phyloP scores from a whole-genome alignment of 2,797 vertebrate species.

The Malurus leucopterus region DNA sequence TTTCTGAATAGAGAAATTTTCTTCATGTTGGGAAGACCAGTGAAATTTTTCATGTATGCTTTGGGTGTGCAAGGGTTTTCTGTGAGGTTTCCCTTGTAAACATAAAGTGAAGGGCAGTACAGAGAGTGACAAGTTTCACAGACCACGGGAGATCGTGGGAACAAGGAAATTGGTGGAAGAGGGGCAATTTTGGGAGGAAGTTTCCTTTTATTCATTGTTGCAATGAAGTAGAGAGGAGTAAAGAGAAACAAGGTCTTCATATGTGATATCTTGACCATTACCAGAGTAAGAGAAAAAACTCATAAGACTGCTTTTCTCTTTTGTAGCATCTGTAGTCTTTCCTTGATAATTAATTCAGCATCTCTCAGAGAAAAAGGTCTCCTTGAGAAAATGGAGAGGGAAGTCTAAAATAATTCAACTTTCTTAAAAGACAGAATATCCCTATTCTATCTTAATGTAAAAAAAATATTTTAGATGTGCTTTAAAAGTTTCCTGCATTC shows the following conservation, averaged over 20 bases:
- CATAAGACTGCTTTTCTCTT: neutral
- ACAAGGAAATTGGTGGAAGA: neutral
- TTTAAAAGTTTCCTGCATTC: neutral
- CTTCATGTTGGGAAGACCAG: neutral
- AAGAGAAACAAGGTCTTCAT: neutral
- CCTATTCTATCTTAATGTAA: neutral
- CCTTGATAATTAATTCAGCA: neutral
- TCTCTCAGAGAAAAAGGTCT: neutral
- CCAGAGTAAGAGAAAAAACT: neutral
- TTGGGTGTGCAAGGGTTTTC: neutral
- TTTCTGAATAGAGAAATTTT: neutral
- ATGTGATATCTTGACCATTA: neutral
- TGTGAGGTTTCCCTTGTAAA: neutral
- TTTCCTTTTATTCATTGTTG: neutral
- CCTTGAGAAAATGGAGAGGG: neutral
- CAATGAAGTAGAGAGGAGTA: neutral
- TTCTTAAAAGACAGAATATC: neutral
- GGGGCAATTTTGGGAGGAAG: neutral
- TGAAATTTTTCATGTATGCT: neutral
- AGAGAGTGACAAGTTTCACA: neutral
- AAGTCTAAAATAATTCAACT: neutral
- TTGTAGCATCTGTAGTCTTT: neutral
- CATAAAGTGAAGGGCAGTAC: neutral
- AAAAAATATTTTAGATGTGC: neutral
- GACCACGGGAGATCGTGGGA: neutral